Conservation (phyloP, 2,113 vertebrate species). For the Pteropus alecto region DNA sequence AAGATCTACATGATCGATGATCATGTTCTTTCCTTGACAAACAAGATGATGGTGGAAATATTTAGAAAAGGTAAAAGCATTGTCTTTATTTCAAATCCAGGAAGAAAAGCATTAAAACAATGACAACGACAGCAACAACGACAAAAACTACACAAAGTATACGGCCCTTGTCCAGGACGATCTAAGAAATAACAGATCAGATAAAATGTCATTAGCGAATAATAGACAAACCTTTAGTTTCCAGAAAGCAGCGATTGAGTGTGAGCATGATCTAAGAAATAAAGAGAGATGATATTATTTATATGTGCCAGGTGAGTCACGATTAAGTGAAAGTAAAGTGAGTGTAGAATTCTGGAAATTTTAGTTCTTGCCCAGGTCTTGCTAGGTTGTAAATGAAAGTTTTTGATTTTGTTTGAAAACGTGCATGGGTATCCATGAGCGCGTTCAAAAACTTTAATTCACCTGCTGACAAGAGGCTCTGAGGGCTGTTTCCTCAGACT, state of each 20-base stretch:
- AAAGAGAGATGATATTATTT: background rate
- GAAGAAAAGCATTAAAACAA: background rate
- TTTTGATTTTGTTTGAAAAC: slow-evolving; percentile 5
- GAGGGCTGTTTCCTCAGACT: slow-evolving; percentile 73
- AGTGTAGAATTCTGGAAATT: background rate
- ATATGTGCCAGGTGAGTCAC: background rate
- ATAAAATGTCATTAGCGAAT: background rate
- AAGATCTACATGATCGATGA: background rate
- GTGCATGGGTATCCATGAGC: background rate
- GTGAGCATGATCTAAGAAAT: background rate
- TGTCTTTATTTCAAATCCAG: background rate
- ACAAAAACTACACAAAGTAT: background rate
- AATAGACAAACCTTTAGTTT: background rate
- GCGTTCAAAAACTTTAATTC: slow-evolving; percentile 67
- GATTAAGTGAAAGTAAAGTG: background rate
- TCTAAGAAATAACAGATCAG: background rate
- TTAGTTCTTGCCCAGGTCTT: background rate
- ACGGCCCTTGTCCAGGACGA: background rate
- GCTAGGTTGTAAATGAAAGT: background rate
- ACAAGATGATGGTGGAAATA: background rate
- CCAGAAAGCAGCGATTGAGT: background rate
- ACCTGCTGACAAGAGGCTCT: slow-evolving; percentile 71
- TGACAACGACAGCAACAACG: no score
- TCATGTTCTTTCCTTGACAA: background rate
- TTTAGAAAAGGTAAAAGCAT: background rate